Base-by-base conservation (phyloP, 1,140 invertebrate genomes). In the Steinernema feltiae region DNA sequence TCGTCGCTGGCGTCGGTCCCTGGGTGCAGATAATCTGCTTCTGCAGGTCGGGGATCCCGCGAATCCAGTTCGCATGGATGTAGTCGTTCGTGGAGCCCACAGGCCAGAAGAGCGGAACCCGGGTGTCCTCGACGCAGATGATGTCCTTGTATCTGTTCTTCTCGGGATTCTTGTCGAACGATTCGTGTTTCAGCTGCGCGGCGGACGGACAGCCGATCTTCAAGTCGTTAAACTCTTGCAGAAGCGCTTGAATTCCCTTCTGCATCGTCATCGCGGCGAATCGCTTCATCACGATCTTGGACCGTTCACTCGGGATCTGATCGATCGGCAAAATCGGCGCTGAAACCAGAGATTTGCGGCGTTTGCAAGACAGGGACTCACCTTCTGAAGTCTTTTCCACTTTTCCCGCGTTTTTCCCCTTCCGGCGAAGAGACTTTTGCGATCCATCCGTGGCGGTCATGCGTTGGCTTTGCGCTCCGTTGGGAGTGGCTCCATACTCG, bases 41-140 rank as follows among this genome's bases (percentile, higher is more conserved):
- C 32, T 32, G 70, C 15, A 21, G 35, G 30, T 32, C 69, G 15
- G 70, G 32, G 18, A 79, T 63, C 18, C 30, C 73, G 18, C 53
- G 48, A 48, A 79, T 71, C 77, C 73, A 79, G 46, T 79, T 79
- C 21, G 78, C 78, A 71, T 78, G 77, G 31, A 78, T 78, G 78
- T 78, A 78, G 63, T 78, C 79, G 15, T 41, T 30, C 17, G 27
- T n/a, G 1, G 69, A 48, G 21, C 32, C 63, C 7, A 32, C 35
- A 0, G 79, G 79, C 80, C 79, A 82, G 3, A 18, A 73, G 18
- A 81, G 48, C 18, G 30, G 29, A 17, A 81, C 79, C 1, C 79
- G 81, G 27, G 71, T 80, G 12, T 74, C 76, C 30, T 81, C 79
- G 18, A 82, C 48, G 35, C 79, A 81, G 46, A 70, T 7, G 18